Evolutionary conservation across 1,140 invertebrate genomes (phyloP).

Genomic region (Papilio aristodemus): DNA sequence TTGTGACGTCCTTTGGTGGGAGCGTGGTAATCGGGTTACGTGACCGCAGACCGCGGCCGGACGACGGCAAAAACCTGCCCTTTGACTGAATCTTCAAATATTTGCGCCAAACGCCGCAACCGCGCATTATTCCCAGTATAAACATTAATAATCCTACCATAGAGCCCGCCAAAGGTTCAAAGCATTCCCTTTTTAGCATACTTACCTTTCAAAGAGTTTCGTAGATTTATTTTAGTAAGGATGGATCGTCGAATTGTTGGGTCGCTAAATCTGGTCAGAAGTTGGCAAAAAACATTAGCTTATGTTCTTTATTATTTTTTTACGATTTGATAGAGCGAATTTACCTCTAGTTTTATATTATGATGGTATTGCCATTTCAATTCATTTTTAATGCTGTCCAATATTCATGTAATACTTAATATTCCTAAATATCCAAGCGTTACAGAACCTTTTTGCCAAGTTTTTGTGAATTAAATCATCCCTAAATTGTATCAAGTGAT

Average conservation of each 20-base stretch:
- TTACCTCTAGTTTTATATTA: no score
- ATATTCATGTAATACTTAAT: no score
- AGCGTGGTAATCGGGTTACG: conserved; percentile 68
- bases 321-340: no score
- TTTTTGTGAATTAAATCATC: no score
- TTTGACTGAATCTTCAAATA: conserved; percentile 77
- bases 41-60: conserved; percentile 66
- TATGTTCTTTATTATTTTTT: neutral
- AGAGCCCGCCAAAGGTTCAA: conserved; percentile 48
- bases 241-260: conserved; percentile 11
- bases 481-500: no score
- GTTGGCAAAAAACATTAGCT: neutral
- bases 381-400: no score
- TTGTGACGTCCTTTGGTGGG: neutral
- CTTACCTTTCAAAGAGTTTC: conserved; percentile 30
- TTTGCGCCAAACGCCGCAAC: conserved; percentile 68
- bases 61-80: conserved; percentile 69
- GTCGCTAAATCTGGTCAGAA: neutral
- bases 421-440: no score
- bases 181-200: conserved; percentile 42
- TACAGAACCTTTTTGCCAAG: no score
- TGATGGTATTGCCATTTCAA: no score
- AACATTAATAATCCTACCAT: conserved; percentile 72
- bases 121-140: conserved; percentile 76
- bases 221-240: conserved; percentile 21